A percentile compares a stretch with the other conserved stretches of the same genome.
Conservation (phyloP, 2,888 invertebrate species). For the Conistra vaccinii region DNA sequence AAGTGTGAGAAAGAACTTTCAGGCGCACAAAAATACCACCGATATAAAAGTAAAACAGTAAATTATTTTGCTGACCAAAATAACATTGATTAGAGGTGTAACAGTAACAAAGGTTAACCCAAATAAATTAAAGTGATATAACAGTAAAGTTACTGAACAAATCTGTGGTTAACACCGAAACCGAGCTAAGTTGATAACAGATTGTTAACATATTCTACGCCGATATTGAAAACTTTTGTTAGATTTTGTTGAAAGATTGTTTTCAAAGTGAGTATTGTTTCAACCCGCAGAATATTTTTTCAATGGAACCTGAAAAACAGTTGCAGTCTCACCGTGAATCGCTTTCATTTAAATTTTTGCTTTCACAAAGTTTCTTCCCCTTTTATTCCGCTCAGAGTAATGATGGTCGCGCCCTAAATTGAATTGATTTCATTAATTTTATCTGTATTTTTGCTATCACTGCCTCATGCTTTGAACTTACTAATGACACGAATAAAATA, state of each 20-base stretch:
- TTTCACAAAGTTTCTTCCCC: constrained; percentile 73
- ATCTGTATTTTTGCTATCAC: constrained; percentile 65
- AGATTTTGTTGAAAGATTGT: constrained; percentile 60
- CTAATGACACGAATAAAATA: background rate
- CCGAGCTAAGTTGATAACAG: constrained; percentile 42
- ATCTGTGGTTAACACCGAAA: constrained; percentile 52
- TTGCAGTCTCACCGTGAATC: constrained; percentile 77
- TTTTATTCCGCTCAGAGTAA: constrained; percentile 73
- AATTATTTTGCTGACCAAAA: constrained; percentile 4
- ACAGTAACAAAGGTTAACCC: constrained; percentile 39
- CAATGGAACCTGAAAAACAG: constrained; percentile 70
- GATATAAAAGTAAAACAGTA: background rate
- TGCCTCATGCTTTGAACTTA: constrained; percentile 16
- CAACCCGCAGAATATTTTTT: constrained; percentile 73
- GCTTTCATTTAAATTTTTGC: constrained; percentile 76
- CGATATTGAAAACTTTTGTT: constrained; percentile 55
- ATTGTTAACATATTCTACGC: constrained; percentile 45
- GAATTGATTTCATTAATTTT: constrained; percentile 82
- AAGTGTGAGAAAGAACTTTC: background rate
- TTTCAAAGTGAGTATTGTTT: constrained; percentile 71
- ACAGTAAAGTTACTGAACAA: constrained; percentile 41
- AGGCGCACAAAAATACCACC: background rate
- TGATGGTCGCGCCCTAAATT: constrained; percentile 70
- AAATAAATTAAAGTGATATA: constrained; percentile 42
- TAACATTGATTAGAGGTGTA: constrained; percentile 15